Base-by-base conservation (phyloP, 2,888 invertebrate genomes). In the Cheilosia impressa region DNA sequence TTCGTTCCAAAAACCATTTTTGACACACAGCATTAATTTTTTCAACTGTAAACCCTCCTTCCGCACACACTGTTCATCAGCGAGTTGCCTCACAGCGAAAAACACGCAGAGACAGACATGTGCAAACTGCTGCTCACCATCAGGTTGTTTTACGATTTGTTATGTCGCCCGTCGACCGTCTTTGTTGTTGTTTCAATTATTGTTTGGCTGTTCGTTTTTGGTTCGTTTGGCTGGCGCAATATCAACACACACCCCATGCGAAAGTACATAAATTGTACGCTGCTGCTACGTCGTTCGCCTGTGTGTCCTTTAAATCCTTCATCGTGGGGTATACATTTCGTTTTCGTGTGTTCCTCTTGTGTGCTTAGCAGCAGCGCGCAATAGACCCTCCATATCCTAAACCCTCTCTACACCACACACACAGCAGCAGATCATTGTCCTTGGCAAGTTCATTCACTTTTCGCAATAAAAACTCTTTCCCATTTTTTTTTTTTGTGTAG, bases 141-240 rank as follows among this genome's bases (percentile, higher is more conserved):
- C 85, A 85, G 81, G 81, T 85, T 85, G 81, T 85, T 85, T 76
- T 85, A 85, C 81, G 85, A 81, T 85, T 85, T 85, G 85, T 85
- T 85, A 72, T 85, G 75, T 65, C 75, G 69, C 47, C 31, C 31
- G 9, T 31, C 31, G 31, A 31, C 31, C 69, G 68, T 68, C 63
- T 47, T 62, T 80, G 63, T 76, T 80, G 80, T 76, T 79, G 79
- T 75, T 69, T 79, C 84, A 84, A 71, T 84, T n/a, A 17, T 47
- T 47, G 72, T 66, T 78, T 75, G 83, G 53, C 27, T 79, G 83
- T 79, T 79, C 58, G 75, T 75, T 79, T 68, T 79, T 68, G 80
- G 83, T 75, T 79, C 63, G 69, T 75, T 79, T 68, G 80, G 76
- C 84, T 85, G 80, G 80, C 85, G 80, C 71, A 80, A 80, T 80